A percentile compares a stretch with the other conserved stretches of the same genome.
These are phyloP conservation scores for Diceros bicornis DNA, from an alignment of 2,797 vertebrate genomes.

Conservation along the genomic window DNA sequence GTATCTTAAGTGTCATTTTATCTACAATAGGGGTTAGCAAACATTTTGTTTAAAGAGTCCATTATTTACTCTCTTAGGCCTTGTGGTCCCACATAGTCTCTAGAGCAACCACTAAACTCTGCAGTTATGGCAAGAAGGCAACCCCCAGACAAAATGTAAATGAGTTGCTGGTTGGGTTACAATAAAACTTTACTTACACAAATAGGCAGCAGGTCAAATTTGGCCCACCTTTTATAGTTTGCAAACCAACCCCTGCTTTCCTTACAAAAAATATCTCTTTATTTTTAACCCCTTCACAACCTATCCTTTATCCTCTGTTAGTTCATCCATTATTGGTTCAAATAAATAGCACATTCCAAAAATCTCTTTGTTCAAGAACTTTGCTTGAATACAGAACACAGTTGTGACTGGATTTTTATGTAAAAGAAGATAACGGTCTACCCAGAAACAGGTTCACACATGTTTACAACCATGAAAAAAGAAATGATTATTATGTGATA, in stretches of 20 bases:
- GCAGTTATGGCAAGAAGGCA: background rate
- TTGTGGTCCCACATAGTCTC: too few relatives aligned
- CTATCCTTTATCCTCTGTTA: background rate
- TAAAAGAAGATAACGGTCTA: background rate
- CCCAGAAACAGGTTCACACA: too few relatives aligned
- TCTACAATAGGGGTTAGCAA: background rate
- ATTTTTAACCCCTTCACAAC: background rate
- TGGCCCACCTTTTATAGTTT: background rate
- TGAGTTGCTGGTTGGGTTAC: too few relatives aligned
- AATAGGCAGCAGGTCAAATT: background rate
- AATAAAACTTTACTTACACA: background rate
- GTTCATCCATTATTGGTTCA: background rate
- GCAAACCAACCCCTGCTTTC: background rate
- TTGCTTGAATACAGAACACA: background rate
- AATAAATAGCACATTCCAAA: background rate
- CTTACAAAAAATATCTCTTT: background rate
- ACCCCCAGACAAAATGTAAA: background rate
- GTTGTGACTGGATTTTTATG: background rate
- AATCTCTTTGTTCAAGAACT: background rate
- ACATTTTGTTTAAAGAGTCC: background rate
- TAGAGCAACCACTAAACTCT: background rate
- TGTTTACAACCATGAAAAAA: too few relatives aligned
- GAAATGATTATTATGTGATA: too few relatives aligned
- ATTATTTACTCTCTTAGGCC: background rate
- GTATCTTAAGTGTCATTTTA: background rate